These are phyloP conservation scores for Zaprionus capensis DNA, from an alignment of 1,140 invertebrate genomes.

Conservation along the genomic window DNA sequence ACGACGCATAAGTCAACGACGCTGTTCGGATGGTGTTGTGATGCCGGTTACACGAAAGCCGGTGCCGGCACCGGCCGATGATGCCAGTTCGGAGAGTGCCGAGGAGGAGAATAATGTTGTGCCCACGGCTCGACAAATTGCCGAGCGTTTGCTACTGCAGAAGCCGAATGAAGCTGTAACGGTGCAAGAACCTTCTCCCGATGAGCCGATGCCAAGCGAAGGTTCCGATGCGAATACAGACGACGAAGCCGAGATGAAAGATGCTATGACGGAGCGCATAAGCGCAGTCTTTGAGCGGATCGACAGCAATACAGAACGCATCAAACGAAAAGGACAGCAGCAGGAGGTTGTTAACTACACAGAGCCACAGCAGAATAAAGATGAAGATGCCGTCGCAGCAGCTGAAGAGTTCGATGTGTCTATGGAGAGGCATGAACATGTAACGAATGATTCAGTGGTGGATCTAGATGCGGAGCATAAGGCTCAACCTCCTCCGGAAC, in stretches of 20 bases:
- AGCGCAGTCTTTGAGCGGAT: conserved; percentile 50
- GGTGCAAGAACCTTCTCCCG: neutral
- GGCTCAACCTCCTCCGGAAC: neutral
- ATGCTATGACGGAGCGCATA: conserved; percentile 46
- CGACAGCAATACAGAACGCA: conserved; percentile 20
- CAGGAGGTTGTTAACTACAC: neutral
- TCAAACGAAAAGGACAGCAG: neutral
- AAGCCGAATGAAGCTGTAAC: neutral
- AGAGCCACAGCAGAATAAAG: neutral
- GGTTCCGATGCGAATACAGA: conserved; percentile 55
- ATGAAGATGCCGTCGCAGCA: conserved; percentile 3
- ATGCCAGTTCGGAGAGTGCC: conserved; percentile 54
- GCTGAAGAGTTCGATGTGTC: conserved; percentile 22
- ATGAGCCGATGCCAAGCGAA: conserved; percentile 18
- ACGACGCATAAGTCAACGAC: conserved; percentile 36
- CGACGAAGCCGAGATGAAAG: conserved; percentile 41
- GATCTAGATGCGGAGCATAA: conserved; percentile 1
- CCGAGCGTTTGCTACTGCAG: conserved; percentile 61
- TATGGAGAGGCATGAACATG: conserved; percentile 2
- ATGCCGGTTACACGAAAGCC: conserved; percentile 2
- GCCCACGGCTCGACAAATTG: conserved; percentile 71
- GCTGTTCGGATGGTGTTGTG: conserved; percentile 32
- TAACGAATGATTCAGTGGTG: neutral
- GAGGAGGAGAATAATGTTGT: conserved; percentile 57
- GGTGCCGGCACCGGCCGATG: neutral